phyloP scores from a whole-genome alignment of 2,113 vertebrate genomes.

The Cryptotis parvus region DNA sequence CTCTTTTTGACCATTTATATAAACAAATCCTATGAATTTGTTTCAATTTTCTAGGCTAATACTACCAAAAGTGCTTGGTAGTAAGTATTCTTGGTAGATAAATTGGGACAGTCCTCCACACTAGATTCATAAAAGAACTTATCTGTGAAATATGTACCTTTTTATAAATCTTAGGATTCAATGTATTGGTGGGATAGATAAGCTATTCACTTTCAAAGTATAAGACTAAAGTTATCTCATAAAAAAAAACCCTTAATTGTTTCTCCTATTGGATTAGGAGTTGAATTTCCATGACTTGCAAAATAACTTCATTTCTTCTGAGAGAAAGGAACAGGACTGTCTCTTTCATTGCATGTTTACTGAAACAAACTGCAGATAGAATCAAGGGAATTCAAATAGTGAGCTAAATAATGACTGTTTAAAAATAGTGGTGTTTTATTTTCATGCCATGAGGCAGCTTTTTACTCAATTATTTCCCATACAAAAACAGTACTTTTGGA shows the following conservation, averaged over 20 bases:
- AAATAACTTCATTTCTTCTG: conserved; percentile 5
- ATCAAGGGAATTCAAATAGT: not conserved
- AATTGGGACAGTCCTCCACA: not conserved
- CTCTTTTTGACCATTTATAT: too few species aligned
- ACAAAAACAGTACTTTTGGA: not conserved
- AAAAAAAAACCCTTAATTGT: not conserved
- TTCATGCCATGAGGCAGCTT: rapidly evolving
- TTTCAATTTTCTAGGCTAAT: too few species aligned
- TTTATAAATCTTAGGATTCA: too few species aligned
- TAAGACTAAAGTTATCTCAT: not conserved
- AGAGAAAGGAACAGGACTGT: not conserved
- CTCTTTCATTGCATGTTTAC: rapidly evolving
- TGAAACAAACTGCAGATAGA: not conserved
- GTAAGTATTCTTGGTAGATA: too few species aligned
- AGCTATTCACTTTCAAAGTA: not conserved
- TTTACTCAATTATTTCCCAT: not conserved
- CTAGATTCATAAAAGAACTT: not conserved
- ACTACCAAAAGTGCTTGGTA: too few species aligned
- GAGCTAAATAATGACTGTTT: too few species aligned
- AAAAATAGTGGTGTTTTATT: not conserved
- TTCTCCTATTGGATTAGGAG: not conserved
- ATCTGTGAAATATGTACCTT: not conserved
- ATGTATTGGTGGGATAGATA: too few species aligned
- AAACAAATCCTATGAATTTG: too few species aligned
- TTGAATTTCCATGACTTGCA: not conserved